phyloP scores from a whole-genome alignment of 2,113 vertebrate species.

The Puffinus mauretanicus region DNA sequence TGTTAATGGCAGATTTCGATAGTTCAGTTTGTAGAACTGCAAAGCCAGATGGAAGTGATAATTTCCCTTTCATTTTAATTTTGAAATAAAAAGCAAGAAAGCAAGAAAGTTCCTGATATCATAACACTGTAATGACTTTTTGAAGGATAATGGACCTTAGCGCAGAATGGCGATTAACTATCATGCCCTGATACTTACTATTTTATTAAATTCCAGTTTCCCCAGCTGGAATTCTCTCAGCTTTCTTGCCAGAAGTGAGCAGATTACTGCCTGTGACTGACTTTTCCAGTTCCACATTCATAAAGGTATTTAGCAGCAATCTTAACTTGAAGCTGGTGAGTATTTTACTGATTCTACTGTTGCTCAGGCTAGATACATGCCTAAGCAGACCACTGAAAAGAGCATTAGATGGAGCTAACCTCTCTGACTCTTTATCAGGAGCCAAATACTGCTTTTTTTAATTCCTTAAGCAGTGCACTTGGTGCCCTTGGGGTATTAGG shows the following conservation, averaged over 20 bases:
- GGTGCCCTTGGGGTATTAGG: neutral
- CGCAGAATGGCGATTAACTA: neutral
- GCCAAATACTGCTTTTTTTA: neutral
- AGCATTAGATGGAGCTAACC: neutral
- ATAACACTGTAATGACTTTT: conserved; percentile 26
- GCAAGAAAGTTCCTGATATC: conserved; percentile 18
- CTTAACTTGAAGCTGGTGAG: neutral
- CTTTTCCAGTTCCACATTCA: neutral
- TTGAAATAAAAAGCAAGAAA: conserved; percentile 53
- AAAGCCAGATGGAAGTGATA: conserved; percentile 55
- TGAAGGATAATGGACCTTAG: conserved; percentile 45
- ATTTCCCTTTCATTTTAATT: conserved; percentile 59
- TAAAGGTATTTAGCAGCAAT: neutral
- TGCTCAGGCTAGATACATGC: neutral
- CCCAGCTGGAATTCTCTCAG: neutral
- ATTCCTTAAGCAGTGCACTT: neutral
- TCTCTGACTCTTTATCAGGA: neutral
- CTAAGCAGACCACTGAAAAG: neutral
- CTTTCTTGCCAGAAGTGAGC: neutral
- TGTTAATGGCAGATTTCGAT: conserved; percentile 51
- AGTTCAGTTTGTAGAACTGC: conserved; percentile 32
- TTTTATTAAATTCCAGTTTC: conserved; percentile 14
- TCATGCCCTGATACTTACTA: neutral
- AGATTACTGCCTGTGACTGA: neutral
- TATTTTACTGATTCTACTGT: neutral